Conservation (phyloP, 2,113 vertebrate species). For the Bos javanicus region DNA sequence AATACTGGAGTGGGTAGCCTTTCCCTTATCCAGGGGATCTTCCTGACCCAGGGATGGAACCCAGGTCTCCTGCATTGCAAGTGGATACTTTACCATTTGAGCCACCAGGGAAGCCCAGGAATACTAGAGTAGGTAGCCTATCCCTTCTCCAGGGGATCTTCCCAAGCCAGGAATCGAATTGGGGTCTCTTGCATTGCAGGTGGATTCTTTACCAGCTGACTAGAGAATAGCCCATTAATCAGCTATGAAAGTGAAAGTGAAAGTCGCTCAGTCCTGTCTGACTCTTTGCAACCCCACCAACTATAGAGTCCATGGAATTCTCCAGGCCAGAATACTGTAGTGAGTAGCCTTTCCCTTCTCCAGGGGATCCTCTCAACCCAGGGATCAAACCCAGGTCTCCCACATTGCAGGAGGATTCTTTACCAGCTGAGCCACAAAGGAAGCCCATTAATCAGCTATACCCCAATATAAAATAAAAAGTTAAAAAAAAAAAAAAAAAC, state of each 20-base stretch:
- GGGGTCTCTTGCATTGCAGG: not conserved
- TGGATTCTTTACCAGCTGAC: not conserved
- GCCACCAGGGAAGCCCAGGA: not conserved
- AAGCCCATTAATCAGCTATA: not conserved
- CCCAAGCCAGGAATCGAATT: not conserved
- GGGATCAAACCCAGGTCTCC: not conserved
- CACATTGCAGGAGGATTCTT: not conserved
- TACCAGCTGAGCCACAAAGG: not conserved
- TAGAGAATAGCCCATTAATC: not conserved
- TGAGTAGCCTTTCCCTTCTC: not conserved
- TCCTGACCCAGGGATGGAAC: not conserved
- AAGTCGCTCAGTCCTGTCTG: fast-evolving
- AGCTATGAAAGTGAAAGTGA: not conserved
- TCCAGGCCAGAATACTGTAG: not conserved
- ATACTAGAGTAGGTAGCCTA: not conserved
- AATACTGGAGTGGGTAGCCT: not conserved
- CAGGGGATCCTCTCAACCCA: not conserved
- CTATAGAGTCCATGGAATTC: not conserved
- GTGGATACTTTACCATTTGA: not conserved
- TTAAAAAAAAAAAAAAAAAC: not conserved
- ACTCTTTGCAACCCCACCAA: not conserved
- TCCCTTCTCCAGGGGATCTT: not conserved
- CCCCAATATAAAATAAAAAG: not conserved
- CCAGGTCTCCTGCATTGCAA: not conserved
- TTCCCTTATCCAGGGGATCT: not conserved